Evolutionary conservation across 2,888 invertebrate genomes (phyloP), one percentile per base, ranked within the genome.

Genomic region (Tachina fera): DNA sequence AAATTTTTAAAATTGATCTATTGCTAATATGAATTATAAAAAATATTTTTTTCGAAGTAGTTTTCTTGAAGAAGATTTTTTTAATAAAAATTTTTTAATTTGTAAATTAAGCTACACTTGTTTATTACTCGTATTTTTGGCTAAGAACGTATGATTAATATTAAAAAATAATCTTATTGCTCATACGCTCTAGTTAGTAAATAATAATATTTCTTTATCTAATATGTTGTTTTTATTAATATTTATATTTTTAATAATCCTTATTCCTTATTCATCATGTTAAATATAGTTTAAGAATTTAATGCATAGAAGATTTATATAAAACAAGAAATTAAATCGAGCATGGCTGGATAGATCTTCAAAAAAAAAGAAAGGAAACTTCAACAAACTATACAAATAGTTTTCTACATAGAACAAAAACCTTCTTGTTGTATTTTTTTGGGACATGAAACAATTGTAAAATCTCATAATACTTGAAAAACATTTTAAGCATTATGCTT

Each of bases 401-500:
- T 65, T 76, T 14, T 43, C n/a, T 39, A 0, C 61, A 16, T 43
- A 4, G 11, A 31, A 31, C 3, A 43, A 16, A 63, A n/a, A 39
- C 41, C 1, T 3, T n/a, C 10, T n/a, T 9, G 3, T 10, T 1
- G n/a, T 60, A 2, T 60, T 2, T 61, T 41, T 43, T 49, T n/a
- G 16, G 10, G 31, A 31, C 16, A 16, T 9, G 3, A 31, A 51
- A 16, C 5, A 13, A n/a, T n/a, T 41, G 19, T n/a, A 41, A 60
- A 60, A 77, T 49, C 58, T 77, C 77, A 67, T 60, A 77, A 67
- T 60, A 65, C 13, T 22, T 60, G 41, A 39, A 41, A 61, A 41
- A 41, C 16, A 16, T 67, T 51, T 61, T 63, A 49, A 58, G 49
- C 67, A 16, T 41, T 47, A 14, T 31, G n/a, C n/a, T n/a, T n/a